phyloP scores from a whole-genome alignment of 2,113 vertebrate genomes.

The Chaetorhynchus papuensis region DNA sequence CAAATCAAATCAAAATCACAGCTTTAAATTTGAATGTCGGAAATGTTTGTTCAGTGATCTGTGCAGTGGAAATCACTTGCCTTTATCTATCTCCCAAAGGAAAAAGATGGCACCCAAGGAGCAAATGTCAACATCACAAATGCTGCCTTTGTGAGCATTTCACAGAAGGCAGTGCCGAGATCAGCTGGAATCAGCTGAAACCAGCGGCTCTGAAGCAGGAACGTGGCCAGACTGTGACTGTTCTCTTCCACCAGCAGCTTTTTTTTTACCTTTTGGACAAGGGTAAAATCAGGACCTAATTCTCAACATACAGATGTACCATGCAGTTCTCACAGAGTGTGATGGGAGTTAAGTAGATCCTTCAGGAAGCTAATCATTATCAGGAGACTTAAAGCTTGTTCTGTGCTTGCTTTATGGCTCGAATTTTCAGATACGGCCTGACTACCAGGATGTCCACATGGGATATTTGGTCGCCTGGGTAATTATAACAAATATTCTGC shows the following conservation, averaged over 20 bases:
- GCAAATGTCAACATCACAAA: not conserved
- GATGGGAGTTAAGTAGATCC: not conserved
- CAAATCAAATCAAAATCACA: conserved; percentile 37
- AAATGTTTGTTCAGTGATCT: conserved; percentile 8
- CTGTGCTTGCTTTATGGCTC: not conserved
- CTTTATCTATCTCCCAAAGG: not conserved
- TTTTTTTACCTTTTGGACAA: not conserved
- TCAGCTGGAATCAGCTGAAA: not conserved
- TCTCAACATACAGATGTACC: not conserved
- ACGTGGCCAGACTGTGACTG: not conserved
- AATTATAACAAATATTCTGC: not conserved
- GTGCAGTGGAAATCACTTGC: not conserved
- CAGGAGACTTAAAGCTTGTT: not conserved
- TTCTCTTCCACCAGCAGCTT: not conserved
- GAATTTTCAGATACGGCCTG: not conserved
- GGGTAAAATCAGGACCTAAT: not conserved
- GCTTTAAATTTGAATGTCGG: not conserved
- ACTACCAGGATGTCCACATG: not conserved
- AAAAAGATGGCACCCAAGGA: not conserved
- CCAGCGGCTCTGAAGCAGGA: not conserved
- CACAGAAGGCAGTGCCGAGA: not conserved
- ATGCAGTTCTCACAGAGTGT: not conserved
- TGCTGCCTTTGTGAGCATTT: not conserved
- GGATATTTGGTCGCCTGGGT: not conserved
- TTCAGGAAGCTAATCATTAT: not conserved